These are phyloP conservation scores for Erpobdella octoculata DNA, from an alignment of 2,888 invertebrate species.

Conservation along the genomic window DNA sequence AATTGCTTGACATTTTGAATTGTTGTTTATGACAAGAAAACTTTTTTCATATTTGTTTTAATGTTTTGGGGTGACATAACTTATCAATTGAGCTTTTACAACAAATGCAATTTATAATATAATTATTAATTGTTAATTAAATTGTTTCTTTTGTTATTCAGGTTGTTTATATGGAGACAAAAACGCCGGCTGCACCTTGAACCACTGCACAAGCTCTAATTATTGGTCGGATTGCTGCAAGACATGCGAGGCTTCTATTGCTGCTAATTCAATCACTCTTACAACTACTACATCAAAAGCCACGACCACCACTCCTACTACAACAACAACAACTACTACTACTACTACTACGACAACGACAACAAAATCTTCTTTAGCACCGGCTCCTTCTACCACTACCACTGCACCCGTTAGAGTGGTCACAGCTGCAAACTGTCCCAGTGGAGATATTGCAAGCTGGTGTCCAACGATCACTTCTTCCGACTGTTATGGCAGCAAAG, in stretches of 20 bases:
- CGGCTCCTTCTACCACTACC: neutral
- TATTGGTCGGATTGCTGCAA: conserved; percentile 26
- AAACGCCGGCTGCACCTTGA: neutral
- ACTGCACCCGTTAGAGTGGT: neutral
- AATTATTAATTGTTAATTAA: neutral
- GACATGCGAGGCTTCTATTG: conserved; percentile 19
- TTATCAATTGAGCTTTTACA: neutral
- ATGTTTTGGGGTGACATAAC: neutral
- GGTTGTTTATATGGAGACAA: conserved; percentile 20
- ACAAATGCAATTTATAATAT: neutral
- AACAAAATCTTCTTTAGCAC: neutral
- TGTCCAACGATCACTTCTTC: neutral
- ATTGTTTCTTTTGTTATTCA: neutral
- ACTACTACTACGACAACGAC: neutral
- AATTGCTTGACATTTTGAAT: too few species aligned
- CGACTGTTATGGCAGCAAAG: conserved; percentile 5
- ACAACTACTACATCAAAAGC: neutral
- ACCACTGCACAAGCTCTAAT: conserved; percentile 24
- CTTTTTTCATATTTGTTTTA: too few species aligned
- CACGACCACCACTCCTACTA: neutral
- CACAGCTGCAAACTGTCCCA: neutral
- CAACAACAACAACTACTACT: neutral
- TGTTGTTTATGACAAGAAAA: too few species aligned
- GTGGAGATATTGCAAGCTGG: conserved; percentile 17
- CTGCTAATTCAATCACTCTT: neutral